A percentile compares a stretch with the other conserved stretches of the same genome.
Evolutionary conservation across 2,888 invertebrate species (phyloP).

Genomic region (Melipona bicolor): DNA sequence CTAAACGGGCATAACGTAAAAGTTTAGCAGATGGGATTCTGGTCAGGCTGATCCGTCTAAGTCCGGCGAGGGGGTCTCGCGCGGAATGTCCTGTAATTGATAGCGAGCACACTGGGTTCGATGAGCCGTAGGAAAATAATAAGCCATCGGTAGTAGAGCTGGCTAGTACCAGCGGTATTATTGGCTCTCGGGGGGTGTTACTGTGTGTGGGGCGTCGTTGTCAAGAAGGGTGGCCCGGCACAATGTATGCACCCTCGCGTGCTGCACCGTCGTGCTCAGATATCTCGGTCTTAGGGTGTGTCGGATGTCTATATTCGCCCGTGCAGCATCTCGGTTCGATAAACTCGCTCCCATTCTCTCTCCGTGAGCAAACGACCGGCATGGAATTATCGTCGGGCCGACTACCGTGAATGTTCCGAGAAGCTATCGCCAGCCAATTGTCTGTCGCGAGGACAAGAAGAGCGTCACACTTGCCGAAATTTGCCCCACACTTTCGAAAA

Average conservation of each 20-base stretch:
- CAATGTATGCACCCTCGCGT: slow-evolving; percentile 82
- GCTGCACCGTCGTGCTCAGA: slow-evolving; percentile 74
- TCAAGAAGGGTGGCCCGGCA: slow-evolving; percentile 72
- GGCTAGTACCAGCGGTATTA: slow-evolving; percentile 77
- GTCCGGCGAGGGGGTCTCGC: slow-evolving; percentile 68
- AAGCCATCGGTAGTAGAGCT: slow-evolving; percentile 77
- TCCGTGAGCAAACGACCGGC: slow-evolving; percentile 45
- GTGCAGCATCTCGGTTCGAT: slow-evolving; percentile 73
- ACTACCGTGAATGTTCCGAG: slow-evolving; percentile 25
- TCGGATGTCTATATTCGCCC: slow-evolving; percentile 75
- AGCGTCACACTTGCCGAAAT: background rate
- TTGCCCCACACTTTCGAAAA: background rate
- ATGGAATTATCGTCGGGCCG: slow-evolving; percentile 49
- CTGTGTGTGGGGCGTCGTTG: slow-evolving; percentile 62
- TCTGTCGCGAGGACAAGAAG: no score
- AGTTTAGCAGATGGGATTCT: slow-evolving; percentile 82
- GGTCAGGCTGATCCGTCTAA: slow-evolving; percentile 82
- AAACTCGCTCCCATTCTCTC: slow-evolving; percentile 65
- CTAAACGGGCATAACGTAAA: slow-evolving; percentile 65
- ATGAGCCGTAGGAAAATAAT: slow-evolving; percentile 84
- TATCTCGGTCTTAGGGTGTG: slow-evolving; percentile 77
- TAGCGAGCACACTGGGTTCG: slow-evolving; percentile 82
- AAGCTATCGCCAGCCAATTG: slow-evolving; percentile 5
- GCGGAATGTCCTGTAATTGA: slow-evolving; percentile 83
- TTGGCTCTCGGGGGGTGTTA: slow-evolving; percentile 78